Percentiles rank a stretch among this genome's conserved stretches.
phyloP scores from a whole-genome alignment of 2,888 invertebrate genomes.

The Drosophila ezoana region DNA sequence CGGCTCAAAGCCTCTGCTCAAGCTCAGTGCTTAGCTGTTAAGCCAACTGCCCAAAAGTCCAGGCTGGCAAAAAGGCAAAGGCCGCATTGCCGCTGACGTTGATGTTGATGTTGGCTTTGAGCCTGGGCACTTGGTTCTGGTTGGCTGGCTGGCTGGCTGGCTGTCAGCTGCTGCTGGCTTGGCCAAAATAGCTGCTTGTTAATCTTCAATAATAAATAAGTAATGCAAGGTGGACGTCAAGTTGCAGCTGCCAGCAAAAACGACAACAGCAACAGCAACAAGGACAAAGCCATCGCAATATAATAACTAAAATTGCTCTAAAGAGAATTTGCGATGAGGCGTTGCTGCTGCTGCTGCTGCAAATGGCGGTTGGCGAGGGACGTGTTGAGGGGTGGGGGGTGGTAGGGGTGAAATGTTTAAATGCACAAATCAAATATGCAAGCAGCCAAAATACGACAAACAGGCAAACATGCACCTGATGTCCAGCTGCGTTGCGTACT shows the following conservation, averaged over 20 bases:
- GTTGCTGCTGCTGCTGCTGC: slow-evolving; percentile 45
- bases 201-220: slow-evolving; percentile 77
- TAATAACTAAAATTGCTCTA: slow-evolving; percentile 78
- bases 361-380: slow-evolving; percentile 9
- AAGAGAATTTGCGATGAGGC: slow-evolving; percentile 75
- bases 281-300: slow-evolving; percentile 74
- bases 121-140: slow-evolving; percentile 18
- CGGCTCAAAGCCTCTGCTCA: slow-evolving; percentile 23
- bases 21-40: slow-evolving; percentile 25
- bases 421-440: slow-evolving; percentile 80
- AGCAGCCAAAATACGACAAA: slow-evolving; percentile 66
- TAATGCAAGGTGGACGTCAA: slow-evolving; percentile 69
- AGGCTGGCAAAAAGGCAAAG: slow-evolving; percentile 21
- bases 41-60: slow-evolving; percentile 4
- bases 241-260: slow-evolving; percentile 50
- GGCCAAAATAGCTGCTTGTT: slow-evolving; percentile 68
- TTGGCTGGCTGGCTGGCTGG: slow-evolving; percentile 2
- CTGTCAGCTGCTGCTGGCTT: slow-evolving; percentile 35
- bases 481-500: slow-evolving; percentile 49
- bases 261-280: slow-evolving; percentile 22
- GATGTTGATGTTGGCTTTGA: slow-evolving; percentile 38
- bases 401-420: slow-evolving; percentile 67
- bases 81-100: slow-evolving; percentile 44
- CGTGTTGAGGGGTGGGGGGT: not conserved
- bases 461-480: slow-evolving; percentile 65